These are phyloP conservation scores for Drosophila pegasa DNA, from an alignment of 2,888 invertebrate genomes.

Conservation along the genomic window DNA sequence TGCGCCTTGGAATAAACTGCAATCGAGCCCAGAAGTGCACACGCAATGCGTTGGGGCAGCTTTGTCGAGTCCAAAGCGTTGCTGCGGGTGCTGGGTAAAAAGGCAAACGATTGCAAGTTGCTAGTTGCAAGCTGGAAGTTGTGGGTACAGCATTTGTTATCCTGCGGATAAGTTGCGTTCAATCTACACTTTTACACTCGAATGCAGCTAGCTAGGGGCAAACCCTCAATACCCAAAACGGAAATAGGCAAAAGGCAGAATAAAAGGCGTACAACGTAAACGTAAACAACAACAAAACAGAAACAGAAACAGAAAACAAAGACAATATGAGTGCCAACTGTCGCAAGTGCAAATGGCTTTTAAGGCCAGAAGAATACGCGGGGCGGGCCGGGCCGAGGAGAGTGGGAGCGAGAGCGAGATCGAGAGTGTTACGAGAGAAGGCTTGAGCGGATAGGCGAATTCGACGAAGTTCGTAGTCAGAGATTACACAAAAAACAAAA, in stretches of 20 bases:
- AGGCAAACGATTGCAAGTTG: constrained; percentile 5
- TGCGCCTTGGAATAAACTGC: no score
- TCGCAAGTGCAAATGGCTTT: constrained; percentile 76
- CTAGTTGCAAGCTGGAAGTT: background rate
- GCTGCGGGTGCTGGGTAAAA: constrained; percentile 29
- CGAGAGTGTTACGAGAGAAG: constrained; percentile 20
- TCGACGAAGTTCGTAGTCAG: constrained; percentile 35
- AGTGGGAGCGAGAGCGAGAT: constrained; percentile 24
- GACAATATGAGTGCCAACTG: constrained; percentile 65
- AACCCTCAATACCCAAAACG: constrained; percentile 61
- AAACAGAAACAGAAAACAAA: constrained; percentile 40
- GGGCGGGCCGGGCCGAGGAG: constrained; percentile 25
- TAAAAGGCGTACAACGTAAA: constrained; percentile 40
- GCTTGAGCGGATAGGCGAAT: constrained; percentile 21
- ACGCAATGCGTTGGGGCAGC: constrained; percentile 54
- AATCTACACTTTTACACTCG: constrained; percentile 26
- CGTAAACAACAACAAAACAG: constrained; percentile 28
- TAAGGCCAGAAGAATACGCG: constrained; percentile 56
- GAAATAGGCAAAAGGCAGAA: constrained; percentile 71
- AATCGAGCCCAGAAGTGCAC: constrained; percentile 65
- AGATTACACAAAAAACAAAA: constrained; percentile 43
- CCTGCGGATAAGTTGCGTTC: constrained; percentile 38
- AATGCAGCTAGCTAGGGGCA: constrained; percentile 41
- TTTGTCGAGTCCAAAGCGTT: constrained; percentile 40
- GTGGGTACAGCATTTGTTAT: constrained; percentile 34